Base-by-base conservation (phyloP, 2,113 vertebrate species). In the Verasper variegatus region DNA sequence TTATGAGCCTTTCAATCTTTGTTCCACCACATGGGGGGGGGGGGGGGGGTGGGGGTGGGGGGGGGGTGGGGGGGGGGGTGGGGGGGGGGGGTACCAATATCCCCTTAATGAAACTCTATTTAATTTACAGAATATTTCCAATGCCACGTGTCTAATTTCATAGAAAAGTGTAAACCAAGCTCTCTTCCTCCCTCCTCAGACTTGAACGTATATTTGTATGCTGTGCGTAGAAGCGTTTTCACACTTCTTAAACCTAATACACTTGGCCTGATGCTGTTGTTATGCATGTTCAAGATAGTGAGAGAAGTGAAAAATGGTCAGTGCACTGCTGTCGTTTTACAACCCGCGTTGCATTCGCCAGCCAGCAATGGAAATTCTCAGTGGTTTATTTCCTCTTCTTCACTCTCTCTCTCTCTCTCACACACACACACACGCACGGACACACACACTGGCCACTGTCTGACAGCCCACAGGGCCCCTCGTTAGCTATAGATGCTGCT, bases 401-500 rank as follows among this genome's bases (percentile, higher is more conserved):
- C 23, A 10, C 56, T n/a, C 65, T 23, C 31, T 31, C 31, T 31
- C 27, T 31, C 4, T 27, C 27, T 27, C 27, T 27, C 27, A 71
- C 69, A 64, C 74, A 58, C 15, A 37, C 3, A 51, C 49, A 35
- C 45, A 31, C 47, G 42, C 21, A 71, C 58, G 59, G 68, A 58
- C 15, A 51, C 49, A 35, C 55, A 24, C 56, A 59, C 21, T 66
- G 75, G 70, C 59, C 68, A 83, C 69, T 42, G 56, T 56, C 78
- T 81, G 65, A 78, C 75, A 85, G 80, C 56, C 82, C 78, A 76
- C 80, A 82, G 37, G 62, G 61, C 21, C 74, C 57, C 77, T 86
- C 26, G 26, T 86, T 88, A 86, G 67, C 70, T 66, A 76, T 82
- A 49, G 79, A 82, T 52, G 56, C 57, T 18, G 71, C 68, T 62